Conservation (phyloP, 2,113 vertebrate species). For the Microcebus lehilahytsara region DNA sequence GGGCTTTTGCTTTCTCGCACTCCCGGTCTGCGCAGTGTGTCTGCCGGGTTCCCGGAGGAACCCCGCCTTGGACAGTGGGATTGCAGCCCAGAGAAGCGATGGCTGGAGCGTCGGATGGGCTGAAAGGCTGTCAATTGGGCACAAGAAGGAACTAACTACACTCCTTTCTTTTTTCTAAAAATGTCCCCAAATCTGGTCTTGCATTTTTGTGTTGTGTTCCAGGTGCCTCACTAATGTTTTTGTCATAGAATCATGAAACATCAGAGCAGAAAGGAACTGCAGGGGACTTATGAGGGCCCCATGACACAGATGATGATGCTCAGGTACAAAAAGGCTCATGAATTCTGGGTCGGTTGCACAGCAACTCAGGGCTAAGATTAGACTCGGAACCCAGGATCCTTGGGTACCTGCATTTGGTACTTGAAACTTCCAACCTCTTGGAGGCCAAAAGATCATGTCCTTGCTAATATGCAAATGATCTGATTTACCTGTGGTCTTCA, state of each 20-base stretch:
- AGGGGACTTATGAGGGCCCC: too few relatives aligned
- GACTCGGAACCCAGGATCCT: not conserved
- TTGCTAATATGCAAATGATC: not conserved
- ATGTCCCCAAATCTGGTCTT: not conserved
- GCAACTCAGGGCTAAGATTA: not conserved
- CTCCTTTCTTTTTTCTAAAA: not conserved
- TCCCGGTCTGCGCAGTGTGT: too few relatives aligned
- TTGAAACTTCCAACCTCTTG: not conserved
- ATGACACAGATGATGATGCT: not conserved
- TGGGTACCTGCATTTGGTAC: not conserved
- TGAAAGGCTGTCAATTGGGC: not conserved
- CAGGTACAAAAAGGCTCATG: not conserved
- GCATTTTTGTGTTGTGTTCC: not conserved
- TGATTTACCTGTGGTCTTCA: not conserved
- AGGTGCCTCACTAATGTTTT: not conserved
- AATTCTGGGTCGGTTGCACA: not conserved
- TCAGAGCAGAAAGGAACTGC: not conserved
- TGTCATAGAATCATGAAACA: not conserved
- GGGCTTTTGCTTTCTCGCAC: not conserved
- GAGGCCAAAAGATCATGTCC: not conserved
- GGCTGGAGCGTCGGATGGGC: not conserved
- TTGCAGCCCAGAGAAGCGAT: accelerated
- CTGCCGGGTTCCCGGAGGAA: not conserved
- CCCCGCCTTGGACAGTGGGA: not conserved
- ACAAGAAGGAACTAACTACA: not conserved